phyloP scores from a whole-genome alignment of 2,113 vertebrate genomes.

The Geococcyx californianus region DNA sequence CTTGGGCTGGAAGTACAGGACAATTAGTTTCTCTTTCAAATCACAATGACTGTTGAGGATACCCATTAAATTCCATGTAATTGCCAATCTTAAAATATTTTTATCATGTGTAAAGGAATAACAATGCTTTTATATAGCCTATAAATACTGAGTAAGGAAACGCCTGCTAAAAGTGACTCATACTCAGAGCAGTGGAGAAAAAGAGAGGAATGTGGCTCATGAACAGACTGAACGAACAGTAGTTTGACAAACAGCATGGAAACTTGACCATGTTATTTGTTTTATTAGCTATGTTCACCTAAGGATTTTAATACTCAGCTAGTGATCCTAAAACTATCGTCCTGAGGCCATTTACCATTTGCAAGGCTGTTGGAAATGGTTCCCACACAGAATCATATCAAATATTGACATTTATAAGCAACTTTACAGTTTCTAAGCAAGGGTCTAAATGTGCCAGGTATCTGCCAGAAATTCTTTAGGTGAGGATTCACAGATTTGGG shows the following conservation, averaged over 20 bases:
- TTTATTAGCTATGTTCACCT: neutral
- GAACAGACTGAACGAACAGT: neutral
- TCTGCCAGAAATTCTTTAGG: neutral
- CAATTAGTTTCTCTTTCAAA: constrained; percentile 33
- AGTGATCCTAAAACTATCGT: neutral
- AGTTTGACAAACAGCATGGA: neutral
- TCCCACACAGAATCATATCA: neutral
- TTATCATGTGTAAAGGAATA: neutral
- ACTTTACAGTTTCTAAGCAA: neutral
- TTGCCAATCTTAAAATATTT: constrained; percentile 18
- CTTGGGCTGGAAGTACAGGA: neutral
- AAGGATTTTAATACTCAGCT: neutral
- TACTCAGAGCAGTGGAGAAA: neutral
- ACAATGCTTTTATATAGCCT: neutral
- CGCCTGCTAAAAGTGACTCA: neutral
- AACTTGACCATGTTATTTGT: neutral
- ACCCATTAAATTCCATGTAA: neutral
- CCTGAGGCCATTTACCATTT: neutral
- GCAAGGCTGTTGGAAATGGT: neutral
- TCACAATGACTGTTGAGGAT: neutral
- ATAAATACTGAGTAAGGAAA: neutral
- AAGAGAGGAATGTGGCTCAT: neutral
- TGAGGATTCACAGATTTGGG: neutral
- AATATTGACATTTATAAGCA: neutral
- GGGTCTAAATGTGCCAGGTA: neutral